Percentiles rank a stretch among this genome's conserved stretches.
Conservation (phyloP, 2,113 vertebrate species). For the Ciconia maguari region DNA sequence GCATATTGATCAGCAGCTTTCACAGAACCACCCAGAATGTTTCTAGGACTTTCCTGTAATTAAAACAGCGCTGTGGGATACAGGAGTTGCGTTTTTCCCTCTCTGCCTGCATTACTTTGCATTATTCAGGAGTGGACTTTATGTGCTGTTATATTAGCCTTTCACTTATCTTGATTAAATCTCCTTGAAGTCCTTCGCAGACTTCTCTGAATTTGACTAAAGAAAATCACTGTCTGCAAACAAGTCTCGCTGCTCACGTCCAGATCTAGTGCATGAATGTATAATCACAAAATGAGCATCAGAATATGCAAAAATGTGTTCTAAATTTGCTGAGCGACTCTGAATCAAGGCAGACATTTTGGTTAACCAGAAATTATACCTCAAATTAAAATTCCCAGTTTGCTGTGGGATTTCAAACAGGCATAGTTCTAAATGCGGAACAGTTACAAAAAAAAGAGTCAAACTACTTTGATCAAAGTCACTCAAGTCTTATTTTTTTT, state of each 20-base stretch:
- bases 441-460: background rate
- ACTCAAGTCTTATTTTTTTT: background rate
- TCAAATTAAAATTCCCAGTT: background rate
- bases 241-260: conserved; percentile 6
- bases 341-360: background rate
- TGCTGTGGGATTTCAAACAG: background rate
- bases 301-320: conserved; percentile 21
- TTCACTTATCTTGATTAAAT: conserved; percentile 27
- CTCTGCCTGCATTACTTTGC: conserved; percentile 10
- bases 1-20: conserved; percentile 41
- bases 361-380: background rate
- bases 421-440: background rate
- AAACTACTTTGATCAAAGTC: background rate
- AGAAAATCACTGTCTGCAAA: conserved; percentile 40
- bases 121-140: conserved; percentile 29
- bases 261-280: background rate
- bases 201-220: conserved; percentile 55
- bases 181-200: conserved; percentile 34
- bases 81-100: background rate
- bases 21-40: conserved; percentile 16
- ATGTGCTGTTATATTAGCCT: background rate
- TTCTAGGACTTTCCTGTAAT: conserved; percentile 50
- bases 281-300: background rate
- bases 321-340: background rate
- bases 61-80: background rate